Evolutionary conservation across 2,888 invertebrate species (phyloP), one percentile per base, ranked within the genome.

Genomic region (Drosophila mulleri): DNA sequence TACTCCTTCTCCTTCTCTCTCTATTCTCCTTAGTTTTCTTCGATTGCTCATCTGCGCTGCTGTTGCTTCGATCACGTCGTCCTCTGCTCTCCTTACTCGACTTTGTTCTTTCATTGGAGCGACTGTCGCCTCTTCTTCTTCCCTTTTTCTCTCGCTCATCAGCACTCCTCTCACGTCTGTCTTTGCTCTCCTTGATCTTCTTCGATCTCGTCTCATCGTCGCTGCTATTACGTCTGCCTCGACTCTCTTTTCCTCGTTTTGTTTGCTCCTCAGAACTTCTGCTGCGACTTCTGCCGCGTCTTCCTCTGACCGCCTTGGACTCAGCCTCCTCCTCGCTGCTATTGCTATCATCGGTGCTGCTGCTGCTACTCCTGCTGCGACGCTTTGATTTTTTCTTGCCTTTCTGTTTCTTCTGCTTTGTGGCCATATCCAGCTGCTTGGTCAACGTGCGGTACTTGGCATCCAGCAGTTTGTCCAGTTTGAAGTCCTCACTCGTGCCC

Each of bases 381-480:
- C 68, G 45, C 12, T 41, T 62, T 0, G 72, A 66, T 9, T 61
- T 82, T 7, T 69, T 69, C n/a, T 66, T 73, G 1, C 29, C 70
- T 26, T 83, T 84, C 29, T 80, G 80, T 63, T 87, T 83, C 29
- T 83, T 84, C 32, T 80, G 80, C 63, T 87, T 83, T 16, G 91
- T 83, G 0, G 91, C 91, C 80, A 91, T 91, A 54, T 93, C 92
- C n/a, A 93, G 76, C 63, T 93, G 93, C 37, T 92, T 92, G 3
- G 92, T 91, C 45, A 93, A 82, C 0, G 92, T 92, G 20, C 92
- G 89, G 65, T 92, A 93, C 71, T 93, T 93, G 29, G 91, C 91
- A 71, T 92, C 91, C 16, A 93, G 67, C 8, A 93, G 63, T 45
- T 92, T 92, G 54, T 91, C 91, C 18, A 93, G 76, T 74, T 92